Base-by-base conservation (phyloP, 2,888 invertebrate genomes). In the Epinotia ramella region DNA sequence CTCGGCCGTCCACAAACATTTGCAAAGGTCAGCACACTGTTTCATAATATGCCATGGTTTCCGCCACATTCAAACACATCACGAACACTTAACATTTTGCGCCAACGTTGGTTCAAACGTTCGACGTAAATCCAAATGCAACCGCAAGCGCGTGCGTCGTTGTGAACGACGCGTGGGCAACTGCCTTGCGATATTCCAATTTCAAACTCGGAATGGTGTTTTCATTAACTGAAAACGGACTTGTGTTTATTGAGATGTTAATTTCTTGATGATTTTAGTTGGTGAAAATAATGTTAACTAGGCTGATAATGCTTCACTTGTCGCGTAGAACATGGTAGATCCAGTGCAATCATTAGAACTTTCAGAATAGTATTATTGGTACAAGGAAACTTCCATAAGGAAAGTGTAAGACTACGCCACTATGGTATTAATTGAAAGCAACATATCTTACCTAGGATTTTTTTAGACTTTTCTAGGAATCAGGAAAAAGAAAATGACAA, bases 1-100 rank as follows among this genome's bases (percentile, higher is more conserved):
- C 93, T 90, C 91, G 87, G 80, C 93, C 93, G 91, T 93, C 93
- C 86, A 93, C 85, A 88, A 91, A 92, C 93, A 93, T 93, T 89
- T 87, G 89, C 82, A 84, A 81, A 83, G 84, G 82, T 84, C 79
- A 82, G 80, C 83, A 84, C 84, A 86, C 88, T 88, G 90, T 83
- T 91, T 90, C 87, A 89, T 89, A 82, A 85, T 86, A 84, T 82
- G 82, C 84, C 84, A 83, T 86, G 85, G 81, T 84, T 87, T 85
- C 86, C 90, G 87, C 88, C 83, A 81, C 90, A 89, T 87, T 84
- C 83, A 79, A 83, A 84, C 85, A 92, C 91, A 86, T 84, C 89
- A 91, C 90, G 80, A 84, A 81, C 81, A 82, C 82, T 79, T 33
- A 57, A 62, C 62, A 66, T 66, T 20, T 92, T 84, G 81, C 80